phyloP scores from a whole-genome alignment of 2,113 vertebrate species.

The Eulemur macaco region DNA sequence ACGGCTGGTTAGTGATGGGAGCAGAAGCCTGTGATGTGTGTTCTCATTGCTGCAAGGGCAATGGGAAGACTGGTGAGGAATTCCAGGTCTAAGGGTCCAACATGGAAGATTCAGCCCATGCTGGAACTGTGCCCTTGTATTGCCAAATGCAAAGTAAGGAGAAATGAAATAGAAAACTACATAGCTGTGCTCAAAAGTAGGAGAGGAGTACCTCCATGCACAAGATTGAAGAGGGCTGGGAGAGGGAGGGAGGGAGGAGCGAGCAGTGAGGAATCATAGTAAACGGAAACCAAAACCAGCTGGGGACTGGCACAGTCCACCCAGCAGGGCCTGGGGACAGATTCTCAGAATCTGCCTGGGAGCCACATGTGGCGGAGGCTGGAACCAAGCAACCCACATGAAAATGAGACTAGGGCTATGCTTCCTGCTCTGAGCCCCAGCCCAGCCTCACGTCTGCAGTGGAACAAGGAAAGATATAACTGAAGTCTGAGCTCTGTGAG shows the following conservation, averaged over 20 bases:
- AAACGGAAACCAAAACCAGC: not conserved
- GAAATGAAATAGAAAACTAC: not conserved
- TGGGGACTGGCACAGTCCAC: not conserved
- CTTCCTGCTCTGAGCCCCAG: not conserved
- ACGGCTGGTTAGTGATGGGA: not conserved
- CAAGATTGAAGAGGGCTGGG: not conserved
- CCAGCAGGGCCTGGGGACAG: not conserved
- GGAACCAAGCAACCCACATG: not conserved
- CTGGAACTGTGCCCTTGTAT: not conserved
- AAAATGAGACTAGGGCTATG: not conserved
- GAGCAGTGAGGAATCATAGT: not conserved
- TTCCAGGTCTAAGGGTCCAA: not conserved
- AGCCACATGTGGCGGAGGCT: accelerated
- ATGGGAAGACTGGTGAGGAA: not conserved
- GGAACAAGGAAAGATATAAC: not conserved
- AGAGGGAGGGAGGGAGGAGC: not conserved
- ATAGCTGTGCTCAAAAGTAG: not conserved
- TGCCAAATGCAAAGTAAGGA: not conserved
- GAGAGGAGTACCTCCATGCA: not conserved
- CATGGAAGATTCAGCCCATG: not conserved
- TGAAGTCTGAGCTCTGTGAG: not conserved
- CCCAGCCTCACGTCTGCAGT: not conserved
- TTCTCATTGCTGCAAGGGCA: not conserved
- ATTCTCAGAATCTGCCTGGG: not conserved
- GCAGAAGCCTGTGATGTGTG: not conserved